Conservation (phyloP, 1,140 invertebrate genomes). For the Drosophila pandora region DNA sequence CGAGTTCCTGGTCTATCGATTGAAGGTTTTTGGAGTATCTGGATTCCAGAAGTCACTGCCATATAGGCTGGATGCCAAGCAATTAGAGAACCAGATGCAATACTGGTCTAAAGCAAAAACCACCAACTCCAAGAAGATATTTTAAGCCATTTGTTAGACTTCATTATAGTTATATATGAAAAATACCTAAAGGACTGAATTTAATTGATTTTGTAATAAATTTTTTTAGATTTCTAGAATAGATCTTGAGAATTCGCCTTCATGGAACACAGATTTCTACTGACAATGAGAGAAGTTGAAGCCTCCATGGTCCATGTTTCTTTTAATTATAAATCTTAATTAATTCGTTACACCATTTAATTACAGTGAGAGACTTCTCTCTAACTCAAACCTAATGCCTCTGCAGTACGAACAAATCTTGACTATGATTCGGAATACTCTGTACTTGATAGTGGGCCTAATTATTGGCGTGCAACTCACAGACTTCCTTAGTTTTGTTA, state of each 20-base stretch:
- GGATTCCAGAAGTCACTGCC: slow-evolving; percentile 7
- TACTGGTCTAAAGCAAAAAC: slow-evolving; percentile 20
- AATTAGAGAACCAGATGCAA: slow-evolving; percentile 22
- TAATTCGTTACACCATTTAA: slow-evolving; percentile 1
- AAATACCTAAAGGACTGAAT: not conserved
- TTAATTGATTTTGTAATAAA: not conserved
- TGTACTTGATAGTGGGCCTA: slow-evolving; percentile 10
- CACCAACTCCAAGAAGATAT: slow-evolving; percentile 8
- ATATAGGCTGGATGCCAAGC: slow-evolving; percentile 2
- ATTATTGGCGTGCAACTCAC: slow-evolving; percentile 16
- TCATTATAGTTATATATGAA: not conserved
- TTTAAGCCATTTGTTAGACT: not conserved
- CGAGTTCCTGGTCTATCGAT: slow-evolving; percentile 19
- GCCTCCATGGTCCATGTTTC: not conserved
- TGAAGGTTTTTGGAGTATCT: slow-evolving; percentile 13
- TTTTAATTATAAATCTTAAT: not conserved
- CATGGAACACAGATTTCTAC: not conserved
- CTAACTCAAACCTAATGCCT: not conserved
- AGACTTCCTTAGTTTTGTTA: not conserved
- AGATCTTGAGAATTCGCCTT: too few species aligned
- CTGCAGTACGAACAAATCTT: not conserved
- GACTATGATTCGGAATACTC: slow-evolving; percentile 11
- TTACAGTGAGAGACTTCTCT: not conserved
- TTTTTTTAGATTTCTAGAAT: too few species aligned
- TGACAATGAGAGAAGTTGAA: not conserved